A percentile compares a stretch with the other conserved stretches of the same genome.
These are phyloP conservation scores for Monoplex corrugatus DNA, from an alignment of 2,888 invertebrate species.

Conservation along the genomic window DNA sequence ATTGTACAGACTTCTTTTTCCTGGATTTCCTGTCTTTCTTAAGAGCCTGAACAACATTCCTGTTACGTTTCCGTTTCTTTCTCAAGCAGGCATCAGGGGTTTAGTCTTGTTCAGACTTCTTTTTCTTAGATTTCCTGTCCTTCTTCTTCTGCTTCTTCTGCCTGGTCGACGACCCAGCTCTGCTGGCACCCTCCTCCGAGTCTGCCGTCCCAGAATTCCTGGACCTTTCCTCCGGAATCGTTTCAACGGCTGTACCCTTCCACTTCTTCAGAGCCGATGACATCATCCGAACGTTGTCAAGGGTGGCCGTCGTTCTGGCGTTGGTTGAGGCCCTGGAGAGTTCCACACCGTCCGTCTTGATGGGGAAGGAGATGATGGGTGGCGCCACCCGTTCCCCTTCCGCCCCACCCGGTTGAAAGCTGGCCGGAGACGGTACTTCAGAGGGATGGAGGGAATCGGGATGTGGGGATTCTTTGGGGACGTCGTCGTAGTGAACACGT, in stretches of 20 bases:
- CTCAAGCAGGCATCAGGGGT: neutral
- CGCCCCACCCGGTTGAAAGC: neutral
- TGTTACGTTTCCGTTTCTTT: neutral
- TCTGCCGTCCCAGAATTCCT: neutral
- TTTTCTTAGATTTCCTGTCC: neutral
- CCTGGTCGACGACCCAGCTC: neutral
- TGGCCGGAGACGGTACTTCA: neutral
- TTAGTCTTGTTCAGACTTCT: no score
- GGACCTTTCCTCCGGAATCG: neutral
- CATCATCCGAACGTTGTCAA: slow-evolving; percentile 20
- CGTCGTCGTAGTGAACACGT: slow-evolving; percentile 30
- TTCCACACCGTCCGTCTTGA: slow-evolving; percentile 34
- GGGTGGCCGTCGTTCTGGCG: neutral
- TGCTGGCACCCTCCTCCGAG: neutral
- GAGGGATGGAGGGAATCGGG: neutral
- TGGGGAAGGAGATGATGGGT: slow-evolving; percentile 38
- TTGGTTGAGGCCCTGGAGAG: slow-evolving; percentile 34
- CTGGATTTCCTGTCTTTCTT: neutral
- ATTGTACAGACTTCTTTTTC: neutral
- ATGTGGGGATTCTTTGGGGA: neutral
- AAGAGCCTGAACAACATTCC: neutral
- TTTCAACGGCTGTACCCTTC: neutral
- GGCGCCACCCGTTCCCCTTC: neutral
- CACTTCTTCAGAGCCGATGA: neutral
- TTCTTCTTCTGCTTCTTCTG: neutral